A percentile compares a stretch with the other conserved stretches of the same genome.
These are phyloP conservation scores for Fringilla coelebs DNA, from an alignment of 2,797 vertebrate species.

Conservation along the genomic window DNA sequence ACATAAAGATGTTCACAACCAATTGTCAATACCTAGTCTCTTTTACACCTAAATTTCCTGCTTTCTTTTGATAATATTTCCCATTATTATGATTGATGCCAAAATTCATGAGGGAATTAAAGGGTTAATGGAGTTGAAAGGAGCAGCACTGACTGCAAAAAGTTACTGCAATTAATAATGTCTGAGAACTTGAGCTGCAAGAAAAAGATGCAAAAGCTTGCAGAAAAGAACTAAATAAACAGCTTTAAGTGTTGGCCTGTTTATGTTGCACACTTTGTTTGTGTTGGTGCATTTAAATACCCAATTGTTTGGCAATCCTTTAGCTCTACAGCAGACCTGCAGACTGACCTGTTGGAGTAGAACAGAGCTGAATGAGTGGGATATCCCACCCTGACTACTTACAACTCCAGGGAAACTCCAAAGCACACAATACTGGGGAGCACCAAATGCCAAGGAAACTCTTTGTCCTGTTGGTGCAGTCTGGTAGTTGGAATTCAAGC, in stretches of 20 bases:
- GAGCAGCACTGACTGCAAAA: background rate
- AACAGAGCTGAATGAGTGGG: background rate
- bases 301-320: fast-evolving
- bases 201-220: background rate
- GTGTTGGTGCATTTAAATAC: background rate
- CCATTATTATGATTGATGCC: background rate
- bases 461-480: background rate
- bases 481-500: background rate
- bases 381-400: background rate
- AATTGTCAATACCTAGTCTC: background rate
- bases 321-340: background rate
- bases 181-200: background rate
- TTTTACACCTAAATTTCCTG: background rate
- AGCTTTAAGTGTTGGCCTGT: background rate
- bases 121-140: background rate
- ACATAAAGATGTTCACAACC: background rate
- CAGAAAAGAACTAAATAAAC: background rate
- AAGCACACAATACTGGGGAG: background rate
- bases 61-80: background rate
- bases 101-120: background rate
- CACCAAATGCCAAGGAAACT: background rate
- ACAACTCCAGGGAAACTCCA: background rate
- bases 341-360: background rate
- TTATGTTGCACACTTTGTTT: background rate
- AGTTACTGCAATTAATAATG: background rate